Base-by-base conservation (phyloP, 2,797 vertebrate genomes). In the Philypnodon macrostomus region DNA sequence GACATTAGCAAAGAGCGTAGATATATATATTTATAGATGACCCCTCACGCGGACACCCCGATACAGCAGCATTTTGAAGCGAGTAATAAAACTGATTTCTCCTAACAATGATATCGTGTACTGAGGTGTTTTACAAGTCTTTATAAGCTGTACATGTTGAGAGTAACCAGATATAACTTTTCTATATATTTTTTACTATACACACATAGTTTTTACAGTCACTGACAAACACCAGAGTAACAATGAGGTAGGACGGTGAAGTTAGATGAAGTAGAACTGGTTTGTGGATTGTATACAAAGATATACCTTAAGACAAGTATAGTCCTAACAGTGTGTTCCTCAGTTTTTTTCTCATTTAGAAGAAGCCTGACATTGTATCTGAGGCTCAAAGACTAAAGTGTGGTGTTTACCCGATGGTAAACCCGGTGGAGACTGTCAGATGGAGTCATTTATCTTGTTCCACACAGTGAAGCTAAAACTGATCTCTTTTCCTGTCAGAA, bases 171-270 rank as follows among this genome's bases (percentile, higher is more conserved):
- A 57, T 83, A 81, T 80, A 82, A 31, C 67, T 75, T 83, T 80
- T 71, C 76, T 80, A 86, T 77, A 71, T 63, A 75, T 75, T 51
- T 67, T 21, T 41, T 67, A 81, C 62, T 60, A 67, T 83, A 85
- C 75, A 81, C 75, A 84, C 75, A 84, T 49, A 80, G 71, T 77
- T 73, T 84, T 84, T 87, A 86, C 81, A 85, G 80, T 83, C 83
- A 87, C 86, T 84, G 73, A 89, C 85, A 79, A 80, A 89, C 85
- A 90, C 83, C 81, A 87, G 85, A 86, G 81, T 84, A 90, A 88
- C 86, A 87, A 92, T 92, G 90, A 92, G 90, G 90, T 92, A 92
- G 90, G 88, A 88, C 73, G 87, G 86, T 87, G 88, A 90, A 79
- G 79, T 86, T 78, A 84, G 85, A 89, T 87, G 86, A 89, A 88